Conservation (phyloP, 2,797 vertebrate species). For the Gambelia wislizenii region DNA sequence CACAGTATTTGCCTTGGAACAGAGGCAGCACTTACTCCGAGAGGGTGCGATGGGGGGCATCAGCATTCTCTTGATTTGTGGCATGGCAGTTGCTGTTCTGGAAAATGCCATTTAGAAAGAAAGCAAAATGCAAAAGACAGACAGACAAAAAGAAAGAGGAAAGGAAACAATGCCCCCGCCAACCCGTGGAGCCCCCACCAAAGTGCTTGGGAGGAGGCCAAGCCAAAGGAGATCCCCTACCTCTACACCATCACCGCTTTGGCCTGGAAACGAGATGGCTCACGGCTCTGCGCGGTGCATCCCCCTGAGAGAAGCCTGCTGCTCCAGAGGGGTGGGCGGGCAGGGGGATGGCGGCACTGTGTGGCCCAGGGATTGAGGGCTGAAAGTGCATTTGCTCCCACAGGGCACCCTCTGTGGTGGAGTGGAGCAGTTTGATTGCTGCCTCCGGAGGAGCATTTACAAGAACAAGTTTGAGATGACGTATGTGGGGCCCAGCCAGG, state of each 20-base stretch:
- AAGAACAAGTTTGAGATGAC: conserved; percentile 98
- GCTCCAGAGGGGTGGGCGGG: background rate
- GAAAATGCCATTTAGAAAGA: too few species aligned
- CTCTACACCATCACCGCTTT: conserved; percentile 93
- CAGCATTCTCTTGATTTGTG: too few species aligned
- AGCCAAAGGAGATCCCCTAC: conserved; percentile 92
- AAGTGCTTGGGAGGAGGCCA: conserved; percentile 92
- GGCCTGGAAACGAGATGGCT: conserved; percentile 96
- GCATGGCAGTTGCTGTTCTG: fast-evolving
- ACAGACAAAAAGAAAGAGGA: too few species aligned
- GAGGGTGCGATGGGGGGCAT: too few species aligned
- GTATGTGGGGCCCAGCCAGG: conserved; percentile 95
- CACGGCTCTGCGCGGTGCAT: conserved; percentile 90
- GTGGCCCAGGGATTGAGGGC: too few species aligned
- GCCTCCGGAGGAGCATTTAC: conserved; percentile 90
- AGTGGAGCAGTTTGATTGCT: conserved; percentile 97
- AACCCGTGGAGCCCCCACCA: conserved; percentile 93
- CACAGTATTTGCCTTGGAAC: too few species aligned
- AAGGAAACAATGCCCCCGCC: too few species aligned
- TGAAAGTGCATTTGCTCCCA: background rate
- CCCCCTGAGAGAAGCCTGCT: background rate
- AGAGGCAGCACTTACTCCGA: too few species aligned
- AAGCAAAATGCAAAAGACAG: too few species aligned
- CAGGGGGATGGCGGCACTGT: background rate
- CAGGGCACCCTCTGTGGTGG: conserved; percentile 95